Conservation (phyloP, 2,888 invertebrate species). For the Drosophila vallismaia region DNA sequence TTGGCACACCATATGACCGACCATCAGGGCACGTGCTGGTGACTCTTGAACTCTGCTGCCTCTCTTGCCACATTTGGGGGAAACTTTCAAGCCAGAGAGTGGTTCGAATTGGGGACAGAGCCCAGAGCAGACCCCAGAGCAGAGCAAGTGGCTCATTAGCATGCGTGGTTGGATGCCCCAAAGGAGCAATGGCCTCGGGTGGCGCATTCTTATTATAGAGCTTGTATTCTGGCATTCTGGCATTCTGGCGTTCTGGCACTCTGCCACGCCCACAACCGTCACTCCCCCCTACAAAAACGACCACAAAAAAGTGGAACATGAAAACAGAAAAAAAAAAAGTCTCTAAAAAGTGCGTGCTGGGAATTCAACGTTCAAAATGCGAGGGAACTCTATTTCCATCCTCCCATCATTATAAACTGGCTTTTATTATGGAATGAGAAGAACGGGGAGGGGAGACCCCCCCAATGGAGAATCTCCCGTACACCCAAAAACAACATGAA, state of each 20-base stretch:
- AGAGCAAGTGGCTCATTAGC: slow-evolving; percentile 61
- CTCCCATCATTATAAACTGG: slow-evolving; percentile 11
- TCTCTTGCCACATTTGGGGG: slow-evolving; percentile 4
- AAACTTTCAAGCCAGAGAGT: background rate
- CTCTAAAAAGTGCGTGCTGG: slow-evolving; percentile 57
- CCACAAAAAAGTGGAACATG: slow-evolving; percentile 57
- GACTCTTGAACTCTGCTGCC: background rate
- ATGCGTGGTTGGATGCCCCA: slow-evolving; percentile 53
- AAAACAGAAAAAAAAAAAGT: slow-evolving; percentile 22
- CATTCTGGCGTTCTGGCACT: slow-evolving; percentile 1
- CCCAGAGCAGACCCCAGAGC: background rate
- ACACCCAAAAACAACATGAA: background rate
- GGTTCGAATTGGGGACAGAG: no score
- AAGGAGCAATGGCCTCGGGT: slow-evolving; percentile 64
- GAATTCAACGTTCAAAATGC: slow-evolving; percentile 43
- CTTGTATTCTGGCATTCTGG: background rate
- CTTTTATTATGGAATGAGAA: background rate
- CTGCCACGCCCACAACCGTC: slow-evolving; percentile 19
- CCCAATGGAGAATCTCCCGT: background rate
- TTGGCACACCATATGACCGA: background rate
- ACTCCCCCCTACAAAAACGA: background rate
- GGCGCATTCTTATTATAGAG: slow-evolving; percentile 1
- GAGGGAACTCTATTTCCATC: background rate
- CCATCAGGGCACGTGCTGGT: slow-evolving; percentile 15
- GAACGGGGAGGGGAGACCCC: background rate